Evolutionary conservation across 2,888 invertebrate genomes (phyloP).

Genomic region (Chironomus tentans): DNA sequence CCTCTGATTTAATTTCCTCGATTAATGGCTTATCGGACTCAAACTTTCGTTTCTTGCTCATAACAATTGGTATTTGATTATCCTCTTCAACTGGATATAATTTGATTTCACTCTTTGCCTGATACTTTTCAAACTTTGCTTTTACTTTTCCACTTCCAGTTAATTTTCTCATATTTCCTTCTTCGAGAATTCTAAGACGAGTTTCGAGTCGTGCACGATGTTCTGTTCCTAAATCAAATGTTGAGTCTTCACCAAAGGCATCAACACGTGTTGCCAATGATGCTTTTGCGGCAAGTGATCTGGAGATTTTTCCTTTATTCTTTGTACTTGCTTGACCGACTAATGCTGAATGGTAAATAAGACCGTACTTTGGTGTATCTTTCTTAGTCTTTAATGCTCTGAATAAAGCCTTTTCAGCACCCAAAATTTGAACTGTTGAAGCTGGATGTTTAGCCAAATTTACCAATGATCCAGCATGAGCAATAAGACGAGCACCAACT

Average conservation of each 20-base stretch:
- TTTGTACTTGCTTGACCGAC: constrained; percentile 83
- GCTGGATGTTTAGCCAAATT: constrained; percentile 97
- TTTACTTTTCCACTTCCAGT: constrained; percentile 85
- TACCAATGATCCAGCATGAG: constrained; percentile 94
- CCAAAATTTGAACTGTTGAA: constrained; percentile 95
- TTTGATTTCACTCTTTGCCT: constrained; percentile 63
- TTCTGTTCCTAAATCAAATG: constrained; percentile 75
- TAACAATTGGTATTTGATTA: constrained; percentile 58
- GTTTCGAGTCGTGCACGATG: constrained; percentile 84
- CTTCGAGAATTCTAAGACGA: constrained; percentile 69
- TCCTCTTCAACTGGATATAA: constrained; percentile 73
- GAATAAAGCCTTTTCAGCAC: constrained; percentile 97
- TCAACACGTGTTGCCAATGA: constrained; percentile 88
- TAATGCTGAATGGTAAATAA: constrained; percentile 92
- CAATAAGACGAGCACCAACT: constrained; percentile 92
- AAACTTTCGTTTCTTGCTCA: constrained; percentile 49
- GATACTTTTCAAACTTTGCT: constrained; percentile 89
- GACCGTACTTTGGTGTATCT: constrained; percentile 97
- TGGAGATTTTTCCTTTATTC: constrained; percentile 88
- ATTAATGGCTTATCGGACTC: constrained; percentile 39
- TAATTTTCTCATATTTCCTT: constrained; percentile 69
- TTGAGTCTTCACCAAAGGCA: constrained; percentile 86
- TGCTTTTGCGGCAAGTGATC: constrained; percentile 96
- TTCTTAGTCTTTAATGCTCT: constrained; percentile 93
- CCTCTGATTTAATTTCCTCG: constrained; percentile 32